Evolutionary conservation across 2,888 invertebrate genomes (phyloP).

Genomic region (Aspidapion aeneum): DNA sequence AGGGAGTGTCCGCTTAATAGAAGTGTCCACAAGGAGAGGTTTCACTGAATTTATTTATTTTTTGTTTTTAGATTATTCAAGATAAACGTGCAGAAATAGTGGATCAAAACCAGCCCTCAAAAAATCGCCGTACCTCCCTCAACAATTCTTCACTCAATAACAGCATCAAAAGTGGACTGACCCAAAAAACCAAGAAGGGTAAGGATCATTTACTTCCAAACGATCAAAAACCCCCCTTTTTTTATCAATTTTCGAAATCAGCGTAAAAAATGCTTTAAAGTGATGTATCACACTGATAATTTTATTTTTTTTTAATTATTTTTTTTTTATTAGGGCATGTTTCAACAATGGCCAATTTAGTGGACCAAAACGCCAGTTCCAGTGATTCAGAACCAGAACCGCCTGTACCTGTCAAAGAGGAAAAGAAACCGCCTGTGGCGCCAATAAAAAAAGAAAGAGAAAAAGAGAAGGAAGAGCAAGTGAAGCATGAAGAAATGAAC

Average conservation of each 20-base stretch:
- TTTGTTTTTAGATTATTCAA: neutral
- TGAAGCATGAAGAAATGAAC: neutral
- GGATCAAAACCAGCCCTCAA: slow-evolving; percentile 16
- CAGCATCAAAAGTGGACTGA: neutral
- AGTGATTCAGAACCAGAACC: slow-evolving; percentile 6
- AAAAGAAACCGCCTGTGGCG: neutral
- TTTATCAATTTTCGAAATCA: too few relatives aligned
- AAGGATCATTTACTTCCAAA: too few relatives aligned
- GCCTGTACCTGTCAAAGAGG: neutral
- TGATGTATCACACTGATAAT: too few relatives aligned
- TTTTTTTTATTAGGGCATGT: too few relatives aligned
- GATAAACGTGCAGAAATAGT: slow-evolving; percentile 23
- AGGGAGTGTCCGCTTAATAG: too few relatives aligned
- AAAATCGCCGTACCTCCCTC: neutral
- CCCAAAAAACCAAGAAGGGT: neutral
- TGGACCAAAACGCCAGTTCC: slow-evolving; percentile 12
- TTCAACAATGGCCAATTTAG: slow-evolving; percentile 17
- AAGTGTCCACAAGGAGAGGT: too few relatives aligned
- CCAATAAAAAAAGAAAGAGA: neutral
- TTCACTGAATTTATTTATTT: slow-evolving; percentile 15
- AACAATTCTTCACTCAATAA: too few relatives aligned
- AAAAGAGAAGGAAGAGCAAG: neutral
- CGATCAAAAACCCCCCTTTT: too few relatives aligned
- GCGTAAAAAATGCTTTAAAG: too few relatives aligned
- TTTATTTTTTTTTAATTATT: too few relatives aligned